Percentiles rank a stretch among this genome's conserved stretches.
phyloP scores from a whole-genome alignment of 1,140 invertebrate genomes.

The Tetragonula clypearis region DNA sequence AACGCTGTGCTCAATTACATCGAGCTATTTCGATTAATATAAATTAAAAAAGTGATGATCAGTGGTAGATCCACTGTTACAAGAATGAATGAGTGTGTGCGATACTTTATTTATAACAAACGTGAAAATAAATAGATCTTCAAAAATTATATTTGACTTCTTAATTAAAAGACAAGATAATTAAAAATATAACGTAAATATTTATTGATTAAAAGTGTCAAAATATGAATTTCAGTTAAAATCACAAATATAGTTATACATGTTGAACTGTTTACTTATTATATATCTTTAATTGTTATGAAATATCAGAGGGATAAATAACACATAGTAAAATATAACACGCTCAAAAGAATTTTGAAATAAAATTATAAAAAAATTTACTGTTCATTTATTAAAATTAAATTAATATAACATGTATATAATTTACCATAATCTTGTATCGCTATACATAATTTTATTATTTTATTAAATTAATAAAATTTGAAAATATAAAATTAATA shows the following conservation, averaged over 20 bases:
- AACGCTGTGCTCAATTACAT: constrained; percentile 55
- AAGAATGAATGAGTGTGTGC: constrained; percentile 80
- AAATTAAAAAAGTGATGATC: constrained; percentile 69
- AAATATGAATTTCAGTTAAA: too few species aligned
- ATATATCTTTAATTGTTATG: not conserved
- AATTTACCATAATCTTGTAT: constrained; percentile 1
- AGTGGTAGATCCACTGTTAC: constrained; percentile 73
- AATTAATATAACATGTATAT: constrained; percentile 7
- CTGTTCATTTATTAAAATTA: not conserved
- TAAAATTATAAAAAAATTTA: constrained; percentile 13
- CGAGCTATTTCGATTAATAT: constrained; percentile 63
- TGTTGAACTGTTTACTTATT: not conserved
- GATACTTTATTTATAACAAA: constrained; percentile 80
- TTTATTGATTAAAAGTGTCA: not conserved
- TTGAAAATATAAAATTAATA: not conserved
- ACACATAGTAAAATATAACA: constrained; percentile 14
- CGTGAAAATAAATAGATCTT: constrained; percentile 63
- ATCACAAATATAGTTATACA: too few species aligned
- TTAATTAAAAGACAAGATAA: not conserved
- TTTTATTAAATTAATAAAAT: not conserved
- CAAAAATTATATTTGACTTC: constrained; percentile 25
- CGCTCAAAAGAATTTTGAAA: not conserved
- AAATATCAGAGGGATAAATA: not conserved
- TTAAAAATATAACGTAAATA: not conserved
- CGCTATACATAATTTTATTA: not conserved